Conservation (phyloP, 2,888 invertebrate species). For the Agriotes lineatus region DNA sequence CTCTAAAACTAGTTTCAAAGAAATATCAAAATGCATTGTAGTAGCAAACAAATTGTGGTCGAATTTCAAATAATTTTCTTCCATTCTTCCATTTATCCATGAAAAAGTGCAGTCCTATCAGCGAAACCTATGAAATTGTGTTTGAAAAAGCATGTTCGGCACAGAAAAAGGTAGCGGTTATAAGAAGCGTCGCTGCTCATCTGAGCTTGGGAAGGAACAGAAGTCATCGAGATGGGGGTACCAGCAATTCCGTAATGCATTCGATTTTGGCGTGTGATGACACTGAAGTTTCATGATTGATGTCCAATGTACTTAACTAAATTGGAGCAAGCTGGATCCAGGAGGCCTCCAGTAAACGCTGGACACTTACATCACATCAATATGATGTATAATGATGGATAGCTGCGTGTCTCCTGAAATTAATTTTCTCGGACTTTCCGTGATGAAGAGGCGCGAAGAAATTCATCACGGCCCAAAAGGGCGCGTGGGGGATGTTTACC, state of each 20-base stretch:
- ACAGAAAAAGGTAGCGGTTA: too few relatives aligned
- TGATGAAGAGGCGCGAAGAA: constrained; percentile 31
- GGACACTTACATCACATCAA: constrained; percentile 45
- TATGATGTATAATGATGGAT: constrained; percentile 48
- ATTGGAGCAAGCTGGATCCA: constrained; percentile 41
- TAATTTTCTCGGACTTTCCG: constrained; percentile 38
- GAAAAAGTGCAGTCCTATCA: too few relatives aligned
- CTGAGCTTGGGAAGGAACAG: too few relatives aligned
- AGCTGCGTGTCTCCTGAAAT: constrained; percentile 36
- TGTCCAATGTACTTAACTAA: constrained; percentile 43
- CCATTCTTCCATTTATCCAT: too few relatives aligned
- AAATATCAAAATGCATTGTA: too few relatives aligned
- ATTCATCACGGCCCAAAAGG: constrained; percentile 29
- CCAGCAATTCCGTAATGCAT: constrained; percentile 30
- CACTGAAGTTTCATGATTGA: constrained; percentile 43
- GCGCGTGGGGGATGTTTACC: constrained; percentile 21
- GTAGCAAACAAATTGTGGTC: too few relatives aligned
- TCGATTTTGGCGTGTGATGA: constrained; percentile 39
- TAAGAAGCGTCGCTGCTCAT: too few relatives aligned
- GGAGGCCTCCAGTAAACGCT: constrained; percentile 34
- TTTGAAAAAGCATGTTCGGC: too few relatives aligned
- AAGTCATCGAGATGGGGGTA: constrained; percentile 8
- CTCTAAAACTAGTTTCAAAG: too few relatives aligned
- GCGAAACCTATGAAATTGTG: too few relatives aligned
- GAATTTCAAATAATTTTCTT: too few relatives aligned